These are phyloP conservation scores for Diadromus collaris DNA, from an alignment of 2,888 invertebrate genomes.

Conservation along the genomic window DNA sequence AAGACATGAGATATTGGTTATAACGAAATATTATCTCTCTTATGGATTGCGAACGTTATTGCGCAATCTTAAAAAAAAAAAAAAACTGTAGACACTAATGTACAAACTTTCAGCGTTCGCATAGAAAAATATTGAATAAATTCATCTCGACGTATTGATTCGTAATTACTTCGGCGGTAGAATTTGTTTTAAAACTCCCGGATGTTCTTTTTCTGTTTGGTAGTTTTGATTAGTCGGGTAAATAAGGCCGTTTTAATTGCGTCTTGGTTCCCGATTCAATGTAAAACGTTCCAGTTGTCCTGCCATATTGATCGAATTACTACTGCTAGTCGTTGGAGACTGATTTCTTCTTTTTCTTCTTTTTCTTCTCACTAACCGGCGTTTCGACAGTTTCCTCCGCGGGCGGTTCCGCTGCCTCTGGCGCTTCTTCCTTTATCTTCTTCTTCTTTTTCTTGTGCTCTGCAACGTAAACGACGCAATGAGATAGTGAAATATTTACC, in stretches of 20 bases:
- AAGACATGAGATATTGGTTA: conserved; percentile 16
- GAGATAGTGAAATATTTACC: conserved; percentile 14
- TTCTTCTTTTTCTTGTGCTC: conserved; percentile 78
- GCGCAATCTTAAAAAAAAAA: conserved; percentile 16
- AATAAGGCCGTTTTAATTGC: conserved; percentile 10
- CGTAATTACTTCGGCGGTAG: not conserved
- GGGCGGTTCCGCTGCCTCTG: conserved; percentile 67
- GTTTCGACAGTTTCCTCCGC: conserved; percentile 67
- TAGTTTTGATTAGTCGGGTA: conserved; percentile 7
- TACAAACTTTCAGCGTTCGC: conserved; percentile 42
- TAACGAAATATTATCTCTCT: conserved; percentile 38
- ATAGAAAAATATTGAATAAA: conserved; percentile 45
- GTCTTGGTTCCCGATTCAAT: not conserved
- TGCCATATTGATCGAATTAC: conserved; percentile 10
- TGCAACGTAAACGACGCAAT: conserved; percentile 43
- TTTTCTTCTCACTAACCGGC: conserved; percentile 81
- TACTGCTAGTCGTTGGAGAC: conserved; percentile 63
- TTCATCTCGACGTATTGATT: conserved; percentile 11
- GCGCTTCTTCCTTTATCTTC: conserved; percentile 77
- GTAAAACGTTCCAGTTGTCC: not conserved
- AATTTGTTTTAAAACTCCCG: not conserved
- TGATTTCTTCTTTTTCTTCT: conserved; percentile 83
- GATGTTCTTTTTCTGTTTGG: not conserved
- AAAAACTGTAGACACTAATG: conserved; percentile 16
- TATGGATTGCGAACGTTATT: not conserved